Evolutionary conservation across 2,888 invertebrate genomes (phyloP).

Genomic region (Drosophila neoperkinsi): DNA sequence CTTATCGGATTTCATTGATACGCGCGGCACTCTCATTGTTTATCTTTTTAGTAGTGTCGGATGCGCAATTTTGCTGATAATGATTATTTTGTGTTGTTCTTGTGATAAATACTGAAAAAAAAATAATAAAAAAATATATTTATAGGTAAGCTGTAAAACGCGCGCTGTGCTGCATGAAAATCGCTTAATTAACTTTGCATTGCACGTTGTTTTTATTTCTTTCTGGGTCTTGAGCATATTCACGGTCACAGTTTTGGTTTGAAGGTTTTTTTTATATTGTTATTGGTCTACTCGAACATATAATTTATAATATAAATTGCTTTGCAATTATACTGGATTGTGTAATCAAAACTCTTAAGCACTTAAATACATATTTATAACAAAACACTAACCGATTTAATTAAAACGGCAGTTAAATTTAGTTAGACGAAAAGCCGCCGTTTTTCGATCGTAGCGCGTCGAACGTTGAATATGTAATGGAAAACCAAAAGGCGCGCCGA

Average conservation of each 20-base stretch:
- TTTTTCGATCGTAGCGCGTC: slow-evolving; percentile 33
- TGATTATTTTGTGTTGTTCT: slow-evolving; percentile 39
- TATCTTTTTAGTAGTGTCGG: slow-evolving; percentile 55
- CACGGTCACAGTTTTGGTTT: slow-evolving; percentile 61
- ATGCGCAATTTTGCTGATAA: slow-evolving; percentile 69
- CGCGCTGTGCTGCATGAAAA: slow-evolving; percentile 64
- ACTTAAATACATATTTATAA: too few relatives aligned
- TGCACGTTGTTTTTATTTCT: slow-evolving; percentile 49
- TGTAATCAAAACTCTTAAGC: background rate
- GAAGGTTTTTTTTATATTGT: slow-evolving; percentile 55
- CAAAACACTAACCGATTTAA: slow-evolving; percentile 57
- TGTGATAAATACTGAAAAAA: slow-evolving; percentile 25
- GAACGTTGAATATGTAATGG: slow-evolving; percentile 48
- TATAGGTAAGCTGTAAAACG: slow-evolving; percentile 29
- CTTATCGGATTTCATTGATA: slow-evolving; percentile 68
- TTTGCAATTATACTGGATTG: background rate
- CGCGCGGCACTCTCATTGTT: slow-evolving; percentile 35
- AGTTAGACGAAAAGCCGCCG: slow-evolving; percentile 3
- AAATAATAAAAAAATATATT: slow-evolving; percentile 7
- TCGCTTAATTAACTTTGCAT: slow-evolving; percentile 68
- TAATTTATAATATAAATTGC: slow-evolving; percentile 4
- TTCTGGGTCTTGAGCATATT: slow-evolving; percentile 53
- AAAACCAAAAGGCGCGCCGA: slow-evolving; percentile 43
- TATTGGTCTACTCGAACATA: slow-evolving; percentile 22
- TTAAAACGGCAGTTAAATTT: slow-evolving; percentile 27